A percentile compares a stretch with the other conserved stretches of the same genome.
phyloP scores from a whole-genome alignment of 2,113 vertebrate genomes.

The Nothocercus julius region DNA sequence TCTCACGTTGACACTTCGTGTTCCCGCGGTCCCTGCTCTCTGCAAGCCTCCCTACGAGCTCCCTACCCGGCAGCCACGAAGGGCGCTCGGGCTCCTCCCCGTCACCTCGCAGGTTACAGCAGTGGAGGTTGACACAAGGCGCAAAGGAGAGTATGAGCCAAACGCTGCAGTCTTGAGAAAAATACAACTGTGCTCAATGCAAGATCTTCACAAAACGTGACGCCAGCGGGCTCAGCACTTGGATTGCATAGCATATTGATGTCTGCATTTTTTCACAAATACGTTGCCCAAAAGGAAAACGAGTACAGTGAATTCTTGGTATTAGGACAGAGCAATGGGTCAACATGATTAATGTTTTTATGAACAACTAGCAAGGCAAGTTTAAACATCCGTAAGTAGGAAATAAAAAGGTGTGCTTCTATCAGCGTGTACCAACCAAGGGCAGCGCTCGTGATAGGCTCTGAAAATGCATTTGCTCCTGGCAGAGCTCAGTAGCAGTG shows the following conservation, averaged over 20 bases:
- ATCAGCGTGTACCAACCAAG: background rate
- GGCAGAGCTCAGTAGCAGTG: slow-evolving; percentile 9
- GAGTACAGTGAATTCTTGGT: background rate
- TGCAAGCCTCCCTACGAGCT: slow-evolving; percentile 27
- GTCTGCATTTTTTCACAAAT: slow-evolving; percentile 56
- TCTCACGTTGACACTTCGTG: slow-evolving; percentile 53
- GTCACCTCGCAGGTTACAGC: slow-evolving; percentile 50
- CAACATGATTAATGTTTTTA: background rate
- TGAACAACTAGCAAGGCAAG: slow-evolving; percentile 36
- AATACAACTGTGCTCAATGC: slow-evolving; percentile 22
- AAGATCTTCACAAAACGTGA: slow-evolving; percentile 36
- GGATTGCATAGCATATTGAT: slow-evolving; percentile 81
- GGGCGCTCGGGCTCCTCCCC: background rate
- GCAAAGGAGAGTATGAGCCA: slow-evolving; percentile 27
- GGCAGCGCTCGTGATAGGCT: background rate
- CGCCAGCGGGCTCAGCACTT: slow-evolving; percentile 59
- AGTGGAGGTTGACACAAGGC: slow-evolving; percentile 48
- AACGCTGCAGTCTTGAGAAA: slow-evolving; percentile 36
- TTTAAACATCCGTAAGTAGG: background rate
- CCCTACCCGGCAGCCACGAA: background rate
- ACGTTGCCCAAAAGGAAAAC: slow-evolving; percentile 33
- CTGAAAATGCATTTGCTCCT: background rate
- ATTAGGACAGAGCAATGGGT: background rate
- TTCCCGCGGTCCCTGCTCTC: slow-evolving; percentile 27
- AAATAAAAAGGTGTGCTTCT: slow-evolving; percentile 8